Conservation (phyloP, 64 coral and sea anemone genomes). For the Pachyseris speciosa region DNA sequence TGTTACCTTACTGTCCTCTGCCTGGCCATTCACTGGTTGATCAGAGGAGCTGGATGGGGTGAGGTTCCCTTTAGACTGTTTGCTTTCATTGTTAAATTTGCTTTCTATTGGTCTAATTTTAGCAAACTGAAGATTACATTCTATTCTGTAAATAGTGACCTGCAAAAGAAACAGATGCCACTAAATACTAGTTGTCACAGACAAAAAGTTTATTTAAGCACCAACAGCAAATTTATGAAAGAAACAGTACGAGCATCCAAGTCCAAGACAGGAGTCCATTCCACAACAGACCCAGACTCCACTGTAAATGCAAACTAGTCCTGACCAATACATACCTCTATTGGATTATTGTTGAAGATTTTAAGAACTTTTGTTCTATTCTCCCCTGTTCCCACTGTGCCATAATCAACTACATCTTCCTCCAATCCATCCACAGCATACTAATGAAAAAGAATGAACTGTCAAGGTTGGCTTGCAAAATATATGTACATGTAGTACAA, state of each 20-base stretch:
- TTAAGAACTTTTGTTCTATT: slow-evolving; percentile 85
- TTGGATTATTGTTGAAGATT: slow-evolving; percentile 88
- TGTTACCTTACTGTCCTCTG: slow-evolving; percentile 27
- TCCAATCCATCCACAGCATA: slow-evolving; percentile 81
- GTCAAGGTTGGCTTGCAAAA: neutral
- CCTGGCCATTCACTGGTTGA: neutral
- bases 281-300: too few relatives aligned
- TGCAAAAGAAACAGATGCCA: neutral
- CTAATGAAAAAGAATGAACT: slow-evolving; percentile 24
- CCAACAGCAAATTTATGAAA: too few relatives aligned
- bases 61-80: neutral
- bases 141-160: slow-evolving; percentile 89
- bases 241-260: too few relatives aligned
- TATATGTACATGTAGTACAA: neutral
- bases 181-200: neutral
- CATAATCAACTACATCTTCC: slow-evolving; percentile 94
- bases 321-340: slow-evolving; percentile 63
- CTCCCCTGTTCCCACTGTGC: slow-evolving; percentile 83
- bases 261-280: too few relatives aligned
- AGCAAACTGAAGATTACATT: slow-evolving; percentile 71
- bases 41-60: neutral
- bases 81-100: slow-evolving; percentile 35
- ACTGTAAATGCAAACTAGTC: neutral
- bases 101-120: slow-evolving; percentile 68
- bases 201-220: neutral